A percentile compares a stretch with the other conserved stretches of the same genome.
Evolutionary conservation across 1,140 invertebrate genomes (phyloP).

Genomic region (Heliothis virescens): DNA sequence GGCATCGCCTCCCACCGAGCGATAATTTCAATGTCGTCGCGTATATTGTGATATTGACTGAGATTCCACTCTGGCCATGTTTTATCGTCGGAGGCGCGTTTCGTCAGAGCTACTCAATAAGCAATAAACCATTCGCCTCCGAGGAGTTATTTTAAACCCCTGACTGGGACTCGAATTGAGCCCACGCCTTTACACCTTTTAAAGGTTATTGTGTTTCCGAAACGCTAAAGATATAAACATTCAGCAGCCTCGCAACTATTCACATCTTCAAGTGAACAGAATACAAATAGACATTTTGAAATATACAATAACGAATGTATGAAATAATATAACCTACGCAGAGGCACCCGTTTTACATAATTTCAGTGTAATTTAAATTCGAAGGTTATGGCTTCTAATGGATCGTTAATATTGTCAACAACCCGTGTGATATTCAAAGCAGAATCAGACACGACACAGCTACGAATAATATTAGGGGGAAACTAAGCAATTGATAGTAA

Average conservation of each 20-base stretch:
- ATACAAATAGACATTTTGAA: constrained; percentile 34
- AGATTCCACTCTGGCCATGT: constrained; percentile 78
- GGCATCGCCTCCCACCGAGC: constrained; percentile 80
- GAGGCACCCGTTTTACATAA: constrained; percentile 22
- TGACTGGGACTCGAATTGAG: constrained; percentile 71
- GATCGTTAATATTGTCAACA: constrained; percentile 35
- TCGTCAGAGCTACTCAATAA: constrained; percentile 84
- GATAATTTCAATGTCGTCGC: constrained; percentile 84
- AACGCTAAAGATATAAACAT: constrained; percentile 73
- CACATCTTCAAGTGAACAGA: constrained; percentile 44
- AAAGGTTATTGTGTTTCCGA: constrained; percentile 84
- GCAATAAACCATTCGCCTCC: constrained; percentile 85
- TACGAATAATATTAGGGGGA: constrained; percentile 81
- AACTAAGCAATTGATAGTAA: constrained; percentile 85
- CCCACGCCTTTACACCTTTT: constrained; percentile 82
- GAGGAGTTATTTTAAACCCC: constrained; percentile 82
- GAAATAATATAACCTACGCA: constrained; percentile 14
- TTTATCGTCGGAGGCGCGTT: constrained; percentile 76
- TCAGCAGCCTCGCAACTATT: constrained; percentile 55
- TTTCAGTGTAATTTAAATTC: constrained; percentile 31
- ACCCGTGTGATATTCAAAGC: constrained; percentile 21
- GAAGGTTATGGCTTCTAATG: constrained; percentile 24
- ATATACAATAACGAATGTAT: constrained; percentile 21
- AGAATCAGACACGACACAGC: constrained; percentile 41
- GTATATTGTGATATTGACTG: constrained; percentile 83